These are phyloP conservation scores for Petaurus breviceps DNA, from an alignment of 2,113 vertebrate species.

Conservation along the genomic window DNA sequence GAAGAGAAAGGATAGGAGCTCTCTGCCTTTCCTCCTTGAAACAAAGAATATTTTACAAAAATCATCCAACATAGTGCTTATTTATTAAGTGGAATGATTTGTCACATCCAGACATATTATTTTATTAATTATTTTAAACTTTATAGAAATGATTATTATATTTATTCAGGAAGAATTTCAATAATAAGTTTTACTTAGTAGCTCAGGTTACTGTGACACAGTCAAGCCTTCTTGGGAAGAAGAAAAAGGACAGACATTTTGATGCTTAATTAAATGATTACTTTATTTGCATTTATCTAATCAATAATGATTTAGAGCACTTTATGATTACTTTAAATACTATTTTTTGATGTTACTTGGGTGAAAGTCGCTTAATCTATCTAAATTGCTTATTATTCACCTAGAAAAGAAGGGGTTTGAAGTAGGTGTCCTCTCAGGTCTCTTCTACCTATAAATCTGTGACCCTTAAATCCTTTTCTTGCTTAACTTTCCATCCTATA, in stretches of 20 bases:
- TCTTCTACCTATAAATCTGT: neutral
- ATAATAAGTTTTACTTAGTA: neutral
- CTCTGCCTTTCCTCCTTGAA: neutral
- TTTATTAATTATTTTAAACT: neutral
- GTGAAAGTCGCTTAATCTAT: neutral
- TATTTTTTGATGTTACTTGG: neutral
- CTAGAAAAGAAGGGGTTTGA: neutral
- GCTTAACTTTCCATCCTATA: neutral
- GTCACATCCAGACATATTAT: constrained; percentile 15
- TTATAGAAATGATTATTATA: constrained; percentile 35
- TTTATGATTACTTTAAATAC: too few relatives aligned
- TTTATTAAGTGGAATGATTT: constrained; percentile 37
- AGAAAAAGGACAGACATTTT: neutral
- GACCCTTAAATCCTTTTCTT: neutral
- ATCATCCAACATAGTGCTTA: constrained; percentile 3
- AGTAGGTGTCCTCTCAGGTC: neutral
- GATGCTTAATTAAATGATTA: constrained; percentile 1
- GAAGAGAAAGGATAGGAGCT: constrained; percentile 15
- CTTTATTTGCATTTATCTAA: neutral
- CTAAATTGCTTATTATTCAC: neutral
- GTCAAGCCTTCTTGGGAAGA: neutral
- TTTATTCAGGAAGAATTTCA: neutral
- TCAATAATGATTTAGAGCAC: too few relatives aligned
- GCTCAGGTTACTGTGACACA: neutral
- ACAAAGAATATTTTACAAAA: constrained; percentile 22